phyloP scores from a whole-genome alignment of 2,113 vertebrate genomes.

The Grantiella picta region DNA sequence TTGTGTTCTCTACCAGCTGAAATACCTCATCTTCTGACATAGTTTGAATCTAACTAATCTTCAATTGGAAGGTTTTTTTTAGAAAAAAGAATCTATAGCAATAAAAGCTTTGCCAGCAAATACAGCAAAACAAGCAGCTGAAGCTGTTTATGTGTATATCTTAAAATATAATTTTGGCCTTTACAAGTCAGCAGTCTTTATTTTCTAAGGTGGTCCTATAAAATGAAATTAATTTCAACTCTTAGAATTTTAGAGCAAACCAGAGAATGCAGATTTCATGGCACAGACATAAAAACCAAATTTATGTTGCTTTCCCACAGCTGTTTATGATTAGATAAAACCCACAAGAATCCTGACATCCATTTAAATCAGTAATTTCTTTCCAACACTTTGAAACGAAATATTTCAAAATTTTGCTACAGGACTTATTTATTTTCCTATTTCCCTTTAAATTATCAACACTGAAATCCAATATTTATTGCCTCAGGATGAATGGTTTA shows the following conservation, averaged over 20 bases:
- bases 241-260: neutral
- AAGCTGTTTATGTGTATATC: neutral
- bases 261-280: neutral
- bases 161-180: neutral
- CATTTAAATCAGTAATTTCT: neutral
- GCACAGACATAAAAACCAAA: neutral
- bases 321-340: neutral
- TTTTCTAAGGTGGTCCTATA: neutral
- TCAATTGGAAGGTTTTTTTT: neutral
- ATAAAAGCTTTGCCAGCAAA: slow-evolving; percentile 10
- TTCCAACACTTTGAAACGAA: neutral
- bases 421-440: neutral
- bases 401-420: neutral
- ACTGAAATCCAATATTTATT: neutral
- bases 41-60: slow-evolving; percentile 33
- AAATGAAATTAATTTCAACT: neutral
- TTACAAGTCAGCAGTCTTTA: neutral
- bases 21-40: slow-evolving; percentile 24
- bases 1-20: slow-evolving; percentile 33
- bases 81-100: neutral
- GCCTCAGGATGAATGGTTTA: neutral
- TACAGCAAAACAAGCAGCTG: slow-evolving; percentile 19
- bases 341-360: neutral
- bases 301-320: neutral
- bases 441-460: neutral